Base-by-base conservation (phyloP, 2,888 invertebrate genomes). In the Calephelis perditalis region DNA sequence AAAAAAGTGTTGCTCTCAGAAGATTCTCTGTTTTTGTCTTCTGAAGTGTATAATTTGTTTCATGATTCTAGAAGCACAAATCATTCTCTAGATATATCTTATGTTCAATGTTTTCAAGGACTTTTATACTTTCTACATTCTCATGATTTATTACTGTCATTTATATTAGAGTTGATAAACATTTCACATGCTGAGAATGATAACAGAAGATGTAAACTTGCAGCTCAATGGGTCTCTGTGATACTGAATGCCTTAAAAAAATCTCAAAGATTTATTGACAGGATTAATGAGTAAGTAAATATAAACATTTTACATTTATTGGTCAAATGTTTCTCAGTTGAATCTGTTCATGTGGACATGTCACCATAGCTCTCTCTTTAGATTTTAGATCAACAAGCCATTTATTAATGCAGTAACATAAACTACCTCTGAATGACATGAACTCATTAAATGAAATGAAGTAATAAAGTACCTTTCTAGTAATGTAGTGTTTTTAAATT, bases 221-320 rank as follows among this genome's bases (percentile, higher is more conserved):
- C 92, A 66, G 86, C 92, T n/a, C 73, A 91, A 40, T 93, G 93
- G 93, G 76, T 91, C 26, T 85, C 84, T 58, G 82, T 91, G 69
- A 89, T 92, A 67, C 77, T 88, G 55, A 75, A 76, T 61, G 84
- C 91, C 64, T 76, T 85, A 37, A 70, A 80, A 56, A 91, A 85
- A 73, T 79, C 84, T 1, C 82, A 83, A 66, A 67, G 78, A 8
- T 84, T 85, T 69, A 66, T 72, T 44, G 70, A 71, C 36, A 81
- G 71, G 70, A 68, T 78, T 36, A 73, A 75, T 59, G 75, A 71
- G 86, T 86, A 73, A 81, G 79, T 72, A 52, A 43, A 56, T 12
- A 46, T 47, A 0, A 45, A 44, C n/a, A 58, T 3, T 58, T 57
- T 49, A 59, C 26, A 26, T 26, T 26, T 26, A 26, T 26, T 26